Conservation (phyloP, 1,140 invertebrate genomes). For the Megalopta genalis region DNA sequence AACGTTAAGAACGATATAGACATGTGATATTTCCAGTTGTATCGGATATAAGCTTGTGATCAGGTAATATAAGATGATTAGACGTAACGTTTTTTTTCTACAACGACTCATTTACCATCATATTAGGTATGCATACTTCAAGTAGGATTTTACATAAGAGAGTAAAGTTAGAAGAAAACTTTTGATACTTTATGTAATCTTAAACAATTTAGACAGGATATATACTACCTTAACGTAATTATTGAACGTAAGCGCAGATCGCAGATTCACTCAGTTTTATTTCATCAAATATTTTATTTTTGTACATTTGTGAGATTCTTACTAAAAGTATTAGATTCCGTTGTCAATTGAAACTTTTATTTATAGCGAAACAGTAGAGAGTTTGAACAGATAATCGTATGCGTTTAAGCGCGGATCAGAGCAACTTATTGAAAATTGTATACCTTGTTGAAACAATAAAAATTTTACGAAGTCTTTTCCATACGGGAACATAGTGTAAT, state of each 20-base stretch:
- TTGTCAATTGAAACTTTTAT: conserved; percentile 15
- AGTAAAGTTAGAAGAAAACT: conserved; percentile 38
- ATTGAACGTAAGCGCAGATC: conserved; percentile 26
- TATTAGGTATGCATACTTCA: conserved; percentile 24
- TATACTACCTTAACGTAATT: conserved; percentile 29
- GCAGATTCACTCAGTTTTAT: conserved; percentile 40
- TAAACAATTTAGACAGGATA: conserved; percentile 23
- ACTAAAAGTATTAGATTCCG: neutral
- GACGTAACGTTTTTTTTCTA: conserved; percentile 13
- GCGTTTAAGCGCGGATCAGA: neutral
- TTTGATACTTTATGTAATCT: conserved; percentile 48
- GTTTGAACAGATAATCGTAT: conserved; percentile 2
- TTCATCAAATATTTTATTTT: conserved; percentile 46
- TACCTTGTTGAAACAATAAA: conserved; percentile 17
- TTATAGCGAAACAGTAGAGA: conserved; percentile 7
- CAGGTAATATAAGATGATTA: conserved; percentile 43
- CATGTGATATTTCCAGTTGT: conserved; percentile 41
- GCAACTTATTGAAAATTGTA: conserved; percentile 23
- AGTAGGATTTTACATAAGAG: conserved; percentile 35
- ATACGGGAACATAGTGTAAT: neutral
- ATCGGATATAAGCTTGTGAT: conserved; percentile 43
- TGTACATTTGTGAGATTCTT: conserved; percentile 23
- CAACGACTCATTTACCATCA: conserved; percentile 15
- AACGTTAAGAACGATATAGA: neutral
- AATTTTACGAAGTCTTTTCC: neutral